Evolutionary conservation across 2,797 vertebrate species (phyloP).

Genomic region (Anableps anableps): DNA sequence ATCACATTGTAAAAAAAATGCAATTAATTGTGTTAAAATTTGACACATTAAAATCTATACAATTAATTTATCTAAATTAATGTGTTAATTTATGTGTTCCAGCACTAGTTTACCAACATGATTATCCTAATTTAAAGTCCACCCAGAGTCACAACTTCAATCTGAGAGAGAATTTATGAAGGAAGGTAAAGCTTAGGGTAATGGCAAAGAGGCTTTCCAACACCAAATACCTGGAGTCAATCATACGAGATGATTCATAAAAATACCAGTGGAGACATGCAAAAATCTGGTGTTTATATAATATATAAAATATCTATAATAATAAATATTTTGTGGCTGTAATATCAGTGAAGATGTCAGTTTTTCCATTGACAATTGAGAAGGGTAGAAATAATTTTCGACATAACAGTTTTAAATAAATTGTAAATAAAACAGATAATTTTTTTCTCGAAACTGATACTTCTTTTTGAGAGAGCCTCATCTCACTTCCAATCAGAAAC

Average conservation of each 20-base stretch:
- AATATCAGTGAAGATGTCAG: not conserved
- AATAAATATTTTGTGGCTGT: not conserved
- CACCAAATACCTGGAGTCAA: not conserved
- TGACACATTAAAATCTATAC: no score
- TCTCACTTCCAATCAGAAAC: not conserved
- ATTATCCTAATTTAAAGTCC: not conserved
- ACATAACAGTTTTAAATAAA: not conserved
- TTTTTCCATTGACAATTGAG: not conserved
- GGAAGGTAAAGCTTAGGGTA: not conserved
- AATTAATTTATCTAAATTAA: no score
- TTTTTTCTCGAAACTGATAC: not conserved
- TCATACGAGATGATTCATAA: not conserved
- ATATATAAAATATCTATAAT: no score
- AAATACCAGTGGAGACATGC: not conserved
- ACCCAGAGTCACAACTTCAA: not conserved
- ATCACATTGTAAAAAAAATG: no score
- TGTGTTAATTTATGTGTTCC: no score
- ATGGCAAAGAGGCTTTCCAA: not conserved
- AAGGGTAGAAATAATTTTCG: not conserved
- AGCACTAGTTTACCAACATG: not conserved
- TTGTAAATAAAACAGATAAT: not conserved
- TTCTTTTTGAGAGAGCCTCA: not conserved
- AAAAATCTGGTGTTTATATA: no score
- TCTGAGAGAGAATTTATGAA: not conserved
- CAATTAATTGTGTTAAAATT: no score